Percentiles rank a stretch among this genome's conserved stretches.
phyloP scores from a whole-genome alignment of 2,113 vertebrate genomes.

The Pithys albifrons region DNA sequence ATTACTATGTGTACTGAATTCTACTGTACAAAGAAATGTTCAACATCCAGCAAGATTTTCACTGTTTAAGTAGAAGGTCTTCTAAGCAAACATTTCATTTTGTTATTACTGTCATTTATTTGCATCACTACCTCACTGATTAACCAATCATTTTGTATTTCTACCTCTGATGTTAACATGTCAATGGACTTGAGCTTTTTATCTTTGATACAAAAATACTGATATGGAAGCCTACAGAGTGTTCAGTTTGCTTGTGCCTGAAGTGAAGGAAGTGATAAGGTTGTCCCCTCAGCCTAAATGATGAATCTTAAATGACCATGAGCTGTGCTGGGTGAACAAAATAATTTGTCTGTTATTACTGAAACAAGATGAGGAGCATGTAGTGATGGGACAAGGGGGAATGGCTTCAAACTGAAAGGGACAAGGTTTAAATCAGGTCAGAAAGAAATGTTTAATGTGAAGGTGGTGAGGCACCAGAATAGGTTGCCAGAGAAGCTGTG shows the following conservation, averaged over 20 bases:
- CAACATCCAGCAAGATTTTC: background rate
- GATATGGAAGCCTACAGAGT: background rate
- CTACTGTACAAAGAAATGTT: background rate
- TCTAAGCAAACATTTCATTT: background rate
- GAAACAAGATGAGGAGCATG: background rate
- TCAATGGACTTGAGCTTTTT: background rate
- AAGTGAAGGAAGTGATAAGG: background rate
- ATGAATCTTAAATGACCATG: background rate
- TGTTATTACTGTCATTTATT: background rate
- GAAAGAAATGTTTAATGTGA: background rate
- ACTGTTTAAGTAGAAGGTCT: background rate
- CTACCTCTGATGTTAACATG: accelerated
- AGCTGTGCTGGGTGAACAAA: background rate
- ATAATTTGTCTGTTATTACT: background rate
- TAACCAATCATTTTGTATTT: background rate
- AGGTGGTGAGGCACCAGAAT: background rate
- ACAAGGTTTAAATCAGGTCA: background rate
- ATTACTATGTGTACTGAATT: background rate
- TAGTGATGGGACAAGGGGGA: background rate
- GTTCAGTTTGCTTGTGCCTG: background rate
- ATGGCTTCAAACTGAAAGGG: background rate
- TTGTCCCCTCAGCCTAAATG: background rate
- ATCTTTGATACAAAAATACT: background rate
- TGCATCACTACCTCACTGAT: background rate
- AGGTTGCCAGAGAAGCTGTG: background rate